phyloP scores from a whole-genome alignment of 2,797 vertebrate species.

The Leuciscus waleckii region DNA sequence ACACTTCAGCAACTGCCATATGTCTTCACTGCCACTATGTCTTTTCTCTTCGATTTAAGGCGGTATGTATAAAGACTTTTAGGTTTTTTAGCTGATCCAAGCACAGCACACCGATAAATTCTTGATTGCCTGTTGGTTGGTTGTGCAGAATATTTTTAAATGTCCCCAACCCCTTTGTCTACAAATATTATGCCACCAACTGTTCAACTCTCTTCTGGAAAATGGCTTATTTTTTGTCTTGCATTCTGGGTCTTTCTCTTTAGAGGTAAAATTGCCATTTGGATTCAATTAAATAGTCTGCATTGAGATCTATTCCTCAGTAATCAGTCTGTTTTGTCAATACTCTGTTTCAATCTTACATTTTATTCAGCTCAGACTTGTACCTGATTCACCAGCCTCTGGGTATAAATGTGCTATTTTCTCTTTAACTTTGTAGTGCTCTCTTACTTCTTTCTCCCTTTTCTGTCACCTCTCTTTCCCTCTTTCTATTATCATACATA shows the following conservation, averaged over 20 bases:
- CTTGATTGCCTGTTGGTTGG: constrained; percentile 13
- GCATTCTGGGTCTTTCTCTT: background rate
- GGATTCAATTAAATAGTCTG: background rate
- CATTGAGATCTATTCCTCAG: background rate
- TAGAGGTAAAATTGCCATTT: background rate
- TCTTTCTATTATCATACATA: constrained; percentile 18
- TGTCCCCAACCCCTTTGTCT: background rate
- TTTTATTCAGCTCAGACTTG: background rate
- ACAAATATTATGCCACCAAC: background rate
- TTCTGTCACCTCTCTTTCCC: background rate
- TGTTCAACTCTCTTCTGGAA: background rate
- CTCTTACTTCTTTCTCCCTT: background rate
- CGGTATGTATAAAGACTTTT: background rate
- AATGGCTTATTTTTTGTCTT: background rate
- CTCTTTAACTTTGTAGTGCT: background rate
- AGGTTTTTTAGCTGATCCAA: constrained; percentile 17
- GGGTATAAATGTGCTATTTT: constrained; percentile 3
- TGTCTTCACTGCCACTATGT: constrained; percentile 1
- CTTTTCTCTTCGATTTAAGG: background rate
- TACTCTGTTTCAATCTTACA: background rate
- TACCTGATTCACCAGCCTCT: constrained; percentile 20
- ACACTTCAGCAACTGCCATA: constrained; percentile 20
- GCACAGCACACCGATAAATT: background rate
- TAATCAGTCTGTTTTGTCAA: constrained; percentile 25
- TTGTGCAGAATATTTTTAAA: background rate